Evolutionary conservation across 2,888 invertebrate species (phyloP).

Genomic region (Hirtodrosophila duncani): DNA sequence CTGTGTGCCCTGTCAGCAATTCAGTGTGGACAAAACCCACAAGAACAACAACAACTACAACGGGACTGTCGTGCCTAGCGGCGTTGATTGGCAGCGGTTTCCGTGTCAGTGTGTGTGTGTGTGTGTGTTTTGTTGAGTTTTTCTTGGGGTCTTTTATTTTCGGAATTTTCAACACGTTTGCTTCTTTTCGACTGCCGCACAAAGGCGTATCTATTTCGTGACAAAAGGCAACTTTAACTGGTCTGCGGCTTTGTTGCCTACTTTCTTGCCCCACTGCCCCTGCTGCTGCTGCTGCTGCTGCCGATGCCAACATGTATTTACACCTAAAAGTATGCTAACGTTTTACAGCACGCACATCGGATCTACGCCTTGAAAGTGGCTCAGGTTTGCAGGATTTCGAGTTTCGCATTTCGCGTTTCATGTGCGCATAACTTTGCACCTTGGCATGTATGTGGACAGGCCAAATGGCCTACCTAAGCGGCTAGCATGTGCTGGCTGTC

Average conservation of each 20-base stretch:
- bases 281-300: conserved; percentile 5
- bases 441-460: too few relatives aligned
- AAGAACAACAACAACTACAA: conserved; percentile 19
- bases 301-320: conserved; percentile 59
- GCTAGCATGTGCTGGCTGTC: too few relatives aligned
- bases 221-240: conserved; percentile 70
- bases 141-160: conserved; percentile 63
- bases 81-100: conserved; percentile 60
- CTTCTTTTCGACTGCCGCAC: conserved; percentile 54
- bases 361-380: too few relatives aligned
- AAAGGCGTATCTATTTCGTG: conserved; percentile 71
- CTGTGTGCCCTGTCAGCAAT: conserved; percentile 45
- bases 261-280: conserved; percentile 22
- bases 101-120: conserved; percentile 23
- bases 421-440: conserved; percentile 70
- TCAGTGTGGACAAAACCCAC: conserved; percentile 14
- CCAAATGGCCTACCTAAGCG: too few relatives aligned
- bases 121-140: conserved; percentile 15
- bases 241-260: conserved; percentile 38
- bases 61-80: conserved; percentile 37
- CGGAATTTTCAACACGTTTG: conserved; percentile 70
- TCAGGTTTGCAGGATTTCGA: conserved; percentile 1
- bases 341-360: conserved; percentile 72
- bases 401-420: conserved; percentile 26
- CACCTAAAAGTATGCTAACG: conserved; percentile 73